Base-by-base conservation (phyloP, 2,888 invertebrate species). In the Drosophila mercatorum region DNA sequence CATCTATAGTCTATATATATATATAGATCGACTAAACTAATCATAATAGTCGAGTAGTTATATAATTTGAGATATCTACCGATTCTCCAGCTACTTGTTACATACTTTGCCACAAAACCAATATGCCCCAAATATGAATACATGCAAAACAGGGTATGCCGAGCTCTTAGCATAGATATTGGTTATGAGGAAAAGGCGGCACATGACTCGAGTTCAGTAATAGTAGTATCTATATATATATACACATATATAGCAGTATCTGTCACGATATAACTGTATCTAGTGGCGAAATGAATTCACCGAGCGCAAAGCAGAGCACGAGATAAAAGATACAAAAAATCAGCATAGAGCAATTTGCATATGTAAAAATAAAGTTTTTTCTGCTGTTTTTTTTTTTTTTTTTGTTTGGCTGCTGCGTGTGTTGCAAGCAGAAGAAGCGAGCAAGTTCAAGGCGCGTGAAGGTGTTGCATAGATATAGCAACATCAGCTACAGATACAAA, bases 281-380 rank as follows among this genome's bases (percentile, higher is more conserved):
- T 80, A 69, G 82, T 82, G 68, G 76, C 28, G 58, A 64, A 82
- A 88, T 78, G 63, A 85, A 83, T 83, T 77, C 80, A 64, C 75
- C 56, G 60, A 11, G 43, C 58, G 46, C 43, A 68, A 68, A 72
- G 34, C 51, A 36, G 44, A 68, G 56, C 62, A 47, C 34, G n/a
- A 22, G 46, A 58, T 26, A 36, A 49, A 46, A 66, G 17, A 47
- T 28, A 14, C 49, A 40, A 47, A 43, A 43, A n/a, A 56, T 22
- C 36, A 26, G 7, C 53, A 53, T 49, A 53, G 14, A 67, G 28
- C 47, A 58, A 12, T 51, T 68, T 56, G 41, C 49, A 68, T 69
- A 58, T 58, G 55, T 28, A 67, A 28, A 56, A 38, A 49, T 31
- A 31, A 53, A 53, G 52, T 58, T 22, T 44, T 5, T 22, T 22